Conservation (phyloP, 2,113 vertebrate species). For the Gobio gobio region DNA sequence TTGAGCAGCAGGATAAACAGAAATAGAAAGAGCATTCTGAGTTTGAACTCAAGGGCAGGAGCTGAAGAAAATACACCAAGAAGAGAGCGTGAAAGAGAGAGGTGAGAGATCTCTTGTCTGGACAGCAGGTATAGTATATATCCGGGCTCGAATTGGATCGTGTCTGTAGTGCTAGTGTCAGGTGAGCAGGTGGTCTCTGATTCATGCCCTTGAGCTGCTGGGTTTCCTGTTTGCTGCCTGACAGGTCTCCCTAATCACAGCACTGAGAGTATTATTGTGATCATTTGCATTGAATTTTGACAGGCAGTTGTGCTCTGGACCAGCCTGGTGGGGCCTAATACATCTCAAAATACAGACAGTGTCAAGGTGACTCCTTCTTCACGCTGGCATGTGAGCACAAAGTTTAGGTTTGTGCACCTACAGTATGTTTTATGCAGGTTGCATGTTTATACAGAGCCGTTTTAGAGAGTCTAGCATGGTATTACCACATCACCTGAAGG, state of each 20-base stretch:
- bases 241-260: slow-evolving; percentile 41
- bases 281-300: slow-evolving; percentile 40
- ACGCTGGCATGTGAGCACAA: background rate
- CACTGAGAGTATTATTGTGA: slow-evolving; percentile 32
- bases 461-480: background rate
- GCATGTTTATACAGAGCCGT: background rate
- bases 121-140: slow-evolving; percentile 18
- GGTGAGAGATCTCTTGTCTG: slow-evolving; percentile 36
- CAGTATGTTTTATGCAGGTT: background rate
- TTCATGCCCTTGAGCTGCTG: slow-evolving; percentile 41
- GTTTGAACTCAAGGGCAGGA: slow-evolving; percentile 47
- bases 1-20: background rate
- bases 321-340: background rate
- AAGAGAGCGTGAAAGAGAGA: background rate
- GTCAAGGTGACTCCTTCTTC: slow-evolving; percentile 30
- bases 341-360: background rate
- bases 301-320: slow-evolving; percentile 27
- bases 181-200: slow-evolving; percentile 19
- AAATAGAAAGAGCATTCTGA: slow-evolving; percentile 10
- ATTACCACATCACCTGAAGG: slow-evolving; percentile 20
- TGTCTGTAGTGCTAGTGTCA: slow-evolving; percentile 28
- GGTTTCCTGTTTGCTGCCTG: slow-evolving; percentile 30
- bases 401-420: background rate
- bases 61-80: slow-evolving; percentile 19
- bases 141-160: background rate